Base-by-base conservation (phyloP, 2,797 vertebrate genomes). In the Scomberomorus guttatus region DNA sequence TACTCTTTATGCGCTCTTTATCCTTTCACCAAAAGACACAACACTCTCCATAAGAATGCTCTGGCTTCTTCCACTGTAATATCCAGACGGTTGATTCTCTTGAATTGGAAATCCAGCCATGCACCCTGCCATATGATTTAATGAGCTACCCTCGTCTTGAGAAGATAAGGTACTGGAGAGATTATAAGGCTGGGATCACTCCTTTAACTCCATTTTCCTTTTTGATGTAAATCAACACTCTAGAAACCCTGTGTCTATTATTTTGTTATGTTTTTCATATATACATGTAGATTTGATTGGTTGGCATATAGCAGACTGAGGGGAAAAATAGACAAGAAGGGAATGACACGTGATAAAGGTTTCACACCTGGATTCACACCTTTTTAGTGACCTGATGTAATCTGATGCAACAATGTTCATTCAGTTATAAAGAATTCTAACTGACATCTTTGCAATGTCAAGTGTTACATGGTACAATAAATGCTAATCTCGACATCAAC, bases 371-470 rank as follows among this genome's bases (percentile, higher is more conserved):
- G 11, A 37, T 32, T 67, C 18, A 62, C 13, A 25, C 2, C 42
- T 34, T 52, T n/a, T 0, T 61, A 54, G 5, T 27, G 39, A 62
- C 50, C 58, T 46, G 50, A 80, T 66, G 14, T 46, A 52, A 74
- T 54, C 5, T 70, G 25, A 76, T 50, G 22, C 67, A 72, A 61
- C 60, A 24, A n/a, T 57, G 14, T 57, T 57, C 37, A 32, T 44
- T 25, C 46, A 20, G 2, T 48, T 48, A 18, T 50, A 20, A 50
- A 50, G 46, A 50, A 50, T 11, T 50, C 46, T 50, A 20, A 50
- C 46, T 20, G 24, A 32, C 20, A 22, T 44, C 27, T 27, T 39
- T 48, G 57, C 24, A 37, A 44, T 22, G 39, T 32, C 7, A 12
- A 17, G 20, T 42, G 10, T 39, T 77, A 14, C 12, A 7, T 10